Evolutionary conservation across 2,888 invertebrate species (phyloP).

Genomic region (Mythimna impura): DNA sequence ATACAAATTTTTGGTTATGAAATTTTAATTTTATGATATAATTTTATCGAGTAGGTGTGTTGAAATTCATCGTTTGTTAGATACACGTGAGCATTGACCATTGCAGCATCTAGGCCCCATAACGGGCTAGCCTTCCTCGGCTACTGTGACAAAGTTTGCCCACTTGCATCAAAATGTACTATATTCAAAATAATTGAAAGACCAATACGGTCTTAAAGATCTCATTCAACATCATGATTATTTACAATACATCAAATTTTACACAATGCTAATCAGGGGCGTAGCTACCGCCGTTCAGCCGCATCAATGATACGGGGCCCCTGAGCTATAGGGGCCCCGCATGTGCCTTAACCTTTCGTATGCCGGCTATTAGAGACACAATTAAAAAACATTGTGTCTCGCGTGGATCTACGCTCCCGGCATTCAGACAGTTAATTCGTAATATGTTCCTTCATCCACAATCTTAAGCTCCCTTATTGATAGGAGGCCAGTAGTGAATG

Average conservation of each 20-base stretch:
- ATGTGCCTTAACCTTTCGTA: no score
- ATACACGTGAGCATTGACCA: neutral
- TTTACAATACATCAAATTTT: constrained; percentile 55
- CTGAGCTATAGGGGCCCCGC: no score
- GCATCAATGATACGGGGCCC: no score
- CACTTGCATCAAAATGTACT: constrained; percentile 6
- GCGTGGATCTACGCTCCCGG: no score
- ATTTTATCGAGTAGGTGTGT: neutral
- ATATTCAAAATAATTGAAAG: constrained; percentile 50
- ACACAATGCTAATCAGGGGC: constrained; percentile 40
- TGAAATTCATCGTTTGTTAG: neutral
- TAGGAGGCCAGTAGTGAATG: no score
- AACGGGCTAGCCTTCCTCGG: neutral
- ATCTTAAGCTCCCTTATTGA: no score
- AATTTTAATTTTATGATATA: neutral
- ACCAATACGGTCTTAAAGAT: constrained; percentile 56
- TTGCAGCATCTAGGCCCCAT: neutral
- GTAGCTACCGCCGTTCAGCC: no score
- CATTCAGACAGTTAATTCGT: no score
- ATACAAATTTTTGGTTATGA: neutral
- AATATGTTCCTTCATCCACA: no score
- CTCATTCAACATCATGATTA: constrained; percentile 42
- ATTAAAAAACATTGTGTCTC: no score
- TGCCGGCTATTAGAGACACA: no score
- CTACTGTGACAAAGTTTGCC: neutral